phyloP scores from a whole-genome alignment of 2,888 invertebrate species.

The Gymnoscelis rufifasciata region DNA sequence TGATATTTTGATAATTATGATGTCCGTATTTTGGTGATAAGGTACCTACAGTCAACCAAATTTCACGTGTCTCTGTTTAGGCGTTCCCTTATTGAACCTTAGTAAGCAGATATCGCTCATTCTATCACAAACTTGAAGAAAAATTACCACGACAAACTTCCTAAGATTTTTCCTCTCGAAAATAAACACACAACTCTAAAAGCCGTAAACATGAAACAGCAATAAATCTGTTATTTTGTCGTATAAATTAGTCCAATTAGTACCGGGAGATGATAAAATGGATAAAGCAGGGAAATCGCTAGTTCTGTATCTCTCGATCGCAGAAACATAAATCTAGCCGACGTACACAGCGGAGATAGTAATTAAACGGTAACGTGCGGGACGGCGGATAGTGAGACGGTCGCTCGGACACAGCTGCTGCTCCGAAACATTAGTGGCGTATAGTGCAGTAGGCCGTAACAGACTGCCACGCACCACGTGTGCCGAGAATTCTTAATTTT shows the following conservation, averaged over 20 bases:
- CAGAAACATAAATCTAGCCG: constrained; percentile 7
- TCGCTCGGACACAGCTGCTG: neutral
- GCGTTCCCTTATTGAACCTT: too few species aligned
- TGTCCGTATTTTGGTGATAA: too few species aligned
- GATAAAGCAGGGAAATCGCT: constrained; percentile 10
- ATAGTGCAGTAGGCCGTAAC: too few species aligned
- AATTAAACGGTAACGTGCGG: constrained; percentile 14
- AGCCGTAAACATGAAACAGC: neutral
- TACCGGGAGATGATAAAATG: constrained; percentile 10
- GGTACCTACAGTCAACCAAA: neutral
- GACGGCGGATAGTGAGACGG: neutral
- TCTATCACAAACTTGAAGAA: too few species aligned
- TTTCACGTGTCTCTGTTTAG: neutral
- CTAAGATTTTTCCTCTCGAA: neutral
- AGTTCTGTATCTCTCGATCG: constrained; percentile 8
- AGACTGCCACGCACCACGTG: too few species aligned
- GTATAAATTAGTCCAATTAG: constrained; percentile 19
- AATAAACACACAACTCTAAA: neutral
- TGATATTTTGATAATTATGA: too few species aligned
- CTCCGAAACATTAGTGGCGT: too few species aligned
- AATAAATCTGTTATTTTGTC: constrained; percentile 16
- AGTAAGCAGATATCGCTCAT: too few species aligned
- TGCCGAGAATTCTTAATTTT: too few species aligned
- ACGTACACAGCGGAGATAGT: neutral
- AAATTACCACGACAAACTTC: too few species aligned